Evolutionary conservation across 1,140 invertebrate species (phyloP), one percentile per base, ranked within the genome.

Genomic region (Drosophila orosa): DNA sequence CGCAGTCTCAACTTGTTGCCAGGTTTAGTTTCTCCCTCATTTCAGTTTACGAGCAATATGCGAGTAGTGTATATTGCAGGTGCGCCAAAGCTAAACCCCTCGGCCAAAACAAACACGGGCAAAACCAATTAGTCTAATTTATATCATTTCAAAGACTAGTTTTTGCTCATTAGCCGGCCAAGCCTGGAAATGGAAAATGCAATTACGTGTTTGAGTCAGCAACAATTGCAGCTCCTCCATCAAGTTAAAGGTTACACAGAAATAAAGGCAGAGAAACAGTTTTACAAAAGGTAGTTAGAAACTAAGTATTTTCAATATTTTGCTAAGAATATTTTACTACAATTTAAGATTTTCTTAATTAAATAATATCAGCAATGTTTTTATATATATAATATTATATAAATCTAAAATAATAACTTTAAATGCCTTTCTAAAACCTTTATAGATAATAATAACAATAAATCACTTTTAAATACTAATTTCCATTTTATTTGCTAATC

Each of bases 51-150:
- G 37, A 42, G 12, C 22, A 12, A 19, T 15, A 12, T 33, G 31
- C 25, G n/a, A 12, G 7, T 22, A 15, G 22, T 24, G 40, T 40
- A 62, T 13, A 15, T 19, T 15, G 17, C 40, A 58, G 25, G 52
- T 37, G 33, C 7, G 42, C 35, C 50, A 52, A 35, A 33, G 35
- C 19, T 31, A 39, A 29, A 22, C 19, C 27, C 12, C 19, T 25
- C 22, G 31, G 25, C 45, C 66, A 60, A 48, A 75, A 37, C 62
- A 76, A 63, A 68, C 65, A 66, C 67, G 47, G 52, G 42, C 31
- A 72, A 75, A 52, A 66, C 79, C 48, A 79, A 87, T 87, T 87
- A 79, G 37, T 40, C 66, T 73, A 69, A 82, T 83, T 75, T 73
- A 69, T 66, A 62, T 66, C 61, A 86, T 83, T 83, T 76, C 57